Conservation (phyloP, 2,888 invertebrate species). For the Ceramica pisi region DNA sequence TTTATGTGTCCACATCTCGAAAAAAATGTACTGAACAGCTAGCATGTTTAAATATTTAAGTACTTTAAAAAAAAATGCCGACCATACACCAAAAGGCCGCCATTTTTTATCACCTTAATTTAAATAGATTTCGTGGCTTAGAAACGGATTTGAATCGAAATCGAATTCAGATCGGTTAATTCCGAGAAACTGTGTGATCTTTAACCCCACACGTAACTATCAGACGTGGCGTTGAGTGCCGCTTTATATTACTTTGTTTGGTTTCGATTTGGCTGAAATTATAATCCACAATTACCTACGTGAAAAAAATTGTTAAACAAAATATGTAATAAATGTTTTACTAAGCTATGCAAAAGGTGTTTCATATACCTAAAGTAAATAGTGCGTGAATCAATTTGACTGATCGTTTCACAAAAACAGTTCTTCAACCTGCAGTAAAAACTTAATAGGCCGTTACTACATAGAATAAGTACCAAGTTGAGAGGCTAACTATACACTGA, state of each 20-base stretch:
- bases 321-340: background rate
- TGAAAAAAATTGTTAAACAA: background rate
- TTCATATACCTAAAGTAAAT: slow-evolving; percentile 48
- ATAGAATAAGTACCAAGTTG: slow-evolving; percentile 40
- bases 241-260: slow-evolving; percentile 5
- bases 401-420: slow-evolving; percentile 54
- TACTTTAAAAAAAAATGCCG: background rate
- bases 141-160: slow-evolving; percentile 37
- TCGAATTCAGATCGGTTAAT: slow-evolving; percentile 40
- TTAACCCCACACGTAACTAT: slow-evolving; percentile 46
- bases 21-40: background rate
- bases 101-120: slow-evolving; percentile 15
- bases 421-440: slow-evolving; percentile 37
- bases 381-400: slow-evolving; percentile 60
- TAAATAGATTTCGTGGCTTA: slow-evolving; percentile 24
- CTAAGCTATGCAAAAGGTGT: slow-evolving; percentile 10
- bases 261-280: background rate
- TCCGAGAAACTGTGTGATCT: slow-evolving; percentile 41
- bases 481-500: slow-evolving; percentile 50
- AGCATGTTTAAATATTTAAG: background rate
- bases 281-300: background rate
- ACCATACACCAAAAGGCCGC: background rate
- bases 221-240: slow-evolving; percentile 12
- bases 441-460: slow-evolving; percentile 59
- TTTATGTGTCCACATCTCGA: too few species aligned